A percentile compares a stretch with the other conserved stretches of the same genome.
phyloP scores from a whole-genome alignment of 2,113 vertebrate species.

The Sapayoa aenigma region DNA sequence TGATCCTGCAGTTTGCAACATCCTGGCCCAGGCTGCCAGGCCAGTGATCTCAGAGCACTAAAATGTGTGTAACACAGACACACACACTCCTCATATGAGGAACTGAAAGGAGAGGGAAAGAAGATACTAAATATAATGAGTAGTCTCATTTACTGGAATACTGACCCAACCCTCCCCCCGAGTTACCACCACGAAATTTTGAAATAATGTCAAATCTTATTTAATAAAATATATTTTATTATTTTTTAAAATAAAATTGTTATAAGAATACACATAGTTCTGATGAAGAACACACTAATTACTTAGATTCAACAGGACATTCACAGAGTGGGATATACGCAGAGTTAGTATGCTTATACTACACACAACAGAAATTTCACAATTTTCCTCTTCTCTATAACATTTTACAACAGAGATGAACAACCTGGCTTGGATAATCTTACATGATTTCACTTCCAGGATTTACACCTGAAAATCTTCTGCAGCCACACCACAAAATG shows the following conservation, averaged over 20 bases:
- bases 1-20: neutral
- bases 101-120: neutral
- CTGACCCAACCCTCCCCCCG: neutral
- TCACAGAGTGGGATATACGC: neutral
- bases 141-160: neutral
- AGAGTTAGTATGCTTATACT: neutral
- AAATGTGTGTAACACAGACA: too few species aligned
- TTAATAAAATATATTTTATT: neutral
- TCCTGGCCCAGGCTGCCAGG: neutral
- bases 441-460: neutral
- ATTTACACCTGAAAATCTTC: neutral
- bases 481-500: neutral
- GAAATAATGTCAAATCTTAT: neutral
- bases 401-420: neutral
- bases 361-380: neutral
- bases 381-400: neutral
- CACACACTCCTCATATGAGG: rapidly evolving
- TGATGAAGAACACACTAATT: neutral
- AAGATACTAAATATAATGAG: neutral
- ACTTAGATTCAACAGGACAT: neutral
- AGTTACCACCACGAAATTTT: neutral
- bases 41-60: neutral
- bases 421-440: neutral
- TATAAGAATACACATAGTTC: neutral
- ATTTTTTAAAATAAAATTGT: neutral